Evolutionary conservation across 2,113 vertebrate species (phyloP).

Genomic region (Junco hyemalis): DNA sequence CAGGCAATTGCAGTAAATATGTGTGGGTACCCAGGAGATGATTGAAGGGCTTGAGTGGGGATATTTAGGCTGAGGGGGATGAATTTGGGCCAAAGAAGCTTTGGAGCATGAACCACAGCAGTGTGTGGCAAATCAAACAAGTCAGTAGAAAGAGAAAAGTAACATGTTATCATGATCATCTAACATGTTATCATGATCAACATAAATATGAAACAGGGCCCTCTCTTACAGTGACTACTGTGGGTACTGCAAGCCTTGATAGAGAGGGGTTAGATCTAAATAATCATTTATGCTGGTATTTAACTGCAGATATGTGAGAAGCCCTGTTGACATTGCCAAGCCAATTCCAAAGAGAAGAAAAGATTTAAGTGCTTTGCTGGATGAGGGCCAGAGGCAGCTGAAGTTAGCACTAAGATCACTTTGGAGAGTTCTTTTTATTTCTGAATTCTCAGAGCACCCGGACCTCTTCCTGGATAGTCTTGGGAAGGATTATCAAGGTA

Average conservation of each 20-base stretch:
- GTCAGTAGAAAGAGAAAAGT: not conserved
- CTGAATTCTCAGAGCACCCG: not conserved
- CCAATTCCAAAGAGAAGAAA: conserved; percentile 11
- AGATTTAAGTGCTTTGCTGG: conserved; percentile 47
- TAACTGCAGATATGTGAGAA: conserved; percentile 5
- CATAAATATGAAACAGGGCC: not conserved
- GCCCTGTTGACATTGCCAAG: not conserved
- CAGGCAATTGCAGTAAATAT: not conserved
- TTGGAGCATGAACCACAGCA: not conserved
- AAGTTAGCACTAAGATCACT: not conserved
- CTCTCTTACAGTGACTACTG: not conserved
- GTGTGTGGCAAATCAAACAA: not conserved
- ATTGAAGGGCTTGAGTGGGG: not conserved
- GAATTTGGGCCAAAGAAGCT: not conserved
- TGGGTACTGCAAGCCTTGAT: not conserved
- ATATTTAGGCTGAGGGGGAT: not conserved
- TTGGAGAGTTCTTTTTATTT: not conserved
- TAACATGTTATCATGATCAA: not conserved
- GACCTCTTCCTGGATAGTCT: not conserved
- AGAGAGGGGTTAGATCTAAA: not conserved
- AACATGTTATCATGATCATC: not conserved
- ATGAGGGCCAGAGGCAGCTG: not conserved
- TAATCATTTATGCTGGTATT: not conserved
- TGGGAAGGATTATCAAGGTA: not conserved
- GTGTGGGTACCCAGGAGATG: not conserved